A percentile compares a stretch with the other conserved stretches of the same genome.
These are phyloP conservation scores for Amphibalanus amphitrite DNA, from an alignment of 1,140 invertebrate genomes.

Conservation along the genomic window DNA sequence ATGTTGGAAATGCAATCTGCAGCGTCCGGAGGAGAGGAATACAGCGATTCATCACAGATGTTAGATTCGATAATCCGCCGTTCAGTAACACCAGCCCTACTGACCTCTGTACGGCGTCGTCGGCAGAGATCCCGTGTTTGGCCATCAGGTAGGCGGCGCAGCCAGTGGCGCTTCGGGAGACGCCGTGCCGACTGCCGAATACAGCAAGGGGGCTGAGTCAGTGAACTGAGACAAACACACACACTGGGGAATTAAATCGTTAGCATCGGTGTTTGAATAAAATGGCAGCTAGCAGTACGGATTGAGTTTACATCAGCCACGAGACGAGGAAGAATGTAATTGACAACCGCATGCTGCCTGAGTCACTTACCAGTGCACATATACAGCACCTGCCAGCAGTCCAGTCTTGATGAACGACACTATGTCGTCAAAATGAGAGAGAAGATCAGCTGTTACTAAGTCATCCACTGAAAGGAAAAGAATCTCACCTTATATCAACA, in stretches of 20 bases:
- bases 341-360: no score
- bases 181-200: background rate
- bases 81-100: no score
- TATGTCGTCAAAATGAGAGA: background rate
- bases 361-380: background rate
- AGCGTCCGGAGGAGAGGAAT: no score
- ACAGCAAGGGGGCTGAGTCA: background rate
- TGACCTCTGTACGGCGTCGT: background rate
- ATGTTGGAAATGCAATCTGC: no score
- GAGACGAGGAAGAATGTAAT: no score
- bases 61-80: no score
- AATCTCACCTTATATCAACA: background rate
- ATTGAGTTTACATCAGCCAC: no score
- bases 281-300: no score
- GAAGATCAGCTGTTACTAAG: background rate
- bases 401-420: background rate
- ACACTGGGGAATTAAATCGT: background rate
- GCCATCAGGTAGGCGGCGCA: background rate
- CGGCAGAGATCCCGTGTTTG: background rate
- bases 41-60: background rate
- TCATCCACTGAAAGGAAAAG: background rate
- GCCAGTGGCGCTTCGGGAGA: background rate
- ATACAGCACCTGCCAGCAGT: background rate
- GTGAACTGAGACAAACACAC: background rate
- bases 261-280: background rate